phyloP scores from a whole-genome alignment of 2,113 vertebrate species.

The Hyla sarda region DNA sequence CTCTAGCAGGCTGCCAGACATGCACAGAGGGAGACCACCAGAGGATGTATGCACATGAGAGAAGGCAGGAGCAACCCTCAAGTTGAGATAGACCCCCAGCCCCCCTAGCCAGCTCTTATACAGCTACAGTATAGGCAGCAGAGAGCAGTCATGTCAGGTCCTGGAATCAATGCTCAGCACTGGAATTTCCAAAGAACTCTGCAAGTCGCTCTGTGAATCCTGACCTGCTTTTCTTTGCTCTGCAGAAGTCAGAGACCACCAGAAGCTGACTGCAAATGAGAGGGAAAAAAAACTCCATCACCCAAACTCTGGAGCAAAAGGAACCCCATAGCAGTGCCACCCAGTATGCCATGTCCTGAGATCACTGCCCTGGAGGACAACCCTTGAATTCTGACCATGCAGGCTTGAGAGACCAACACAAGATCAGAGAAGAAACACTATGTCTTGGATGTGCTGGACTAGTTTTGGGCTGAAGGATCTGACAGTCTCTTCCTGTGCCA shows the following conservation, averaged over 20 bases:
- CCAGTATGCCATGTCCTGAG: background rate
- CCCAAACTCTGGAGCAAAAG: background rate
- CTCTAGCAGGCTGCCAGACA: conserved; percentile 42
- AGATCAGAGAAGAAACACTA: background rate
- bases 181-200: conserved; percentile 15
- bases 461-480: background rate
- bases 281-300: too few relatives aligned
- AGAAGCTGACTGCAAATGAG: conserved; percentile 16
- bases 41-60: background rate
- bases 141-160: background rate
- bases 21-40: conserved; percentile 42
- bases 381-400: background rate
- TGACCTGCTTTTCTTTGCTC: conserved; percentile 12
- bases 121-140: background rate
- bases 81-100: background rate
- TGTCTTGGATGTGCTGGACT: background rate
- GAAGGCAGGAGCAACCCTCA: conserved; percentile 16
- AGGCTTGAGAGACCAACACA: background rate
- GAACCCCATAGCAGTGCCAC: background rate
- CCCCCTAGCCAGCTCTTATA: background rate
- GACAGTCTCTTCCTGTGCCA: background rate
- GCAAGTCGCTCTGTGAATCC: background rate
- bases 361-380: background rate
- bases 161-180: background rate
- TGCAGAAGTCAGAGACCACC: conserved; percentile 17